Evolutionary conservation across 2,797 vertebrate genomes (phyloP).

Genomic region (Buphagus erythrorhynchus): DNA sequence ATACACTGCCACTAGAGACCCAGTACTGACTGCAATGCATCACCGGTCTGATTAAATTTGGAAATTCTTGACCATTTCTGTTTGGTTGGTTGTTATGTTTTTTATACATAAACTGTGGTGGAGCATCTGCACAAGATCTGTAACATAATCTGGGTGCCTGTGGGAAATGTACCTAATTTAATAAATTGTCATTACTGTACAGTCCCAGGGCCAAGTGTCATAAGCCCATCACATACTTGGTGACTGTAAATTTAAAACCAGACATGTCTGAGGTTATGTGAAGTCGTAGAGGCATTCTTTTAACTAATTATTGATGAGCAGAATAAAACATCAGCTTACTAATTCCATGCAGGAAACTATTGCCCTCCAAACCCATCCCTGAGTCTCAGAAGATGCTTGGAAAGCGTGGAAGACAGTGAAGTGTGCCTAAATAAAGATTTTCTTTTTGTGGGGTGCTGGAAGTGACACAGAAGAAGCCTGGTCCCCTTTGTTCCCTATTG

Average conservation of each 20-base stretch:
- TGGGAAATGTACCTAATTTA: background rate
- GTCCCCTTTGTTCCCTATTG: slow-evolving; percentile 85
- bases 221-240: background rate
- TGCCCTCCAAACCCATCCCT: background rate
- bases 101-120: background rate
- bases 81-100: background rate
- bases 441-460: slow-evolving; percentile 71
- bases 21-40: background rate
- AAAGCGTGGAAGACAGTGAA: background rate
- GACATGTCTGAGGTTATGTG: background rate
- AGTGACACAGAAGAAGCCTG: slow-evolving; percentile 82
- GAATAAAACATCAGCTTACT: background rate
- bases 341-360: background rate
- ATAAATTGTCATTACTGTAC: background rate
- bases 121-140: background rate
- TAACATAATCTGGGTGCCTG: background rate
- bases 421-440: slow-evolving; percentile 90
- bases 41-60: background rate
- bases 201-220: background rate
- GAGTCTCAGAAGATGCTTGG: background rate
- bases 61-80: background rate
- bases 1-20: background rate
- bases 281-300: background rate
- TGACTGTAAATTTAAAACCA: background rate
- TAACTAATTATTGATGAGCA: background rate